phyloP scores from a whole-genome alignment of 1,140 invertebrate species.

The Drosophila virilis region DNA sequence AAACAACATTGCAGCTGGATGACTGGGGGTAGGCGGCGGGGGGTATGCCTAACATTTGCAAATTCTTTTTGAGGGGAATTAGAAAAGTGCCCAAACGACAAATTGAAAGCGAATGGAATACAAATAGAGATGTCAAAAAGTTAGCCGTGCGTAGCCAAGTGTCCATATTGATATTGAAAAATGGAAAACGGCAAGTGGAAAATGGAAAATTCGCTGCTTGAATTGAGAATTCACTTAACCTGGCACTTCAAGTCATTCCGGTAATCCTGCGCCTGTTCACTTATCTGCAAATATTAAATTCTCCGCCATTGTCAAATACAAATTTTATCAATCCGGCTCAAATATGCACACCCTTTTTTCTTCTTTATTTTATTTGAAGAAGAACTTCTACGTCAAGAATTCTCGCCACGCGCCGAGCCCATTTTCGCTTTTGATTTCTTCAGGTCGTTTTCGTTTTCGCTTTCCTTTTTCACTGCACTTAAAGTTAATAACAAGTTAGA shows the following conservation, averaged over 20 bases:
- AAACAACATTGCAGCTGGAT: slow-evolving; percentile 23
- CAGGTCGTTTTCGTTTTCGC: slow-evolving; percentile 49
- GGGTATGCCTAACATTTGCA: slow-evolving; percentile 76
- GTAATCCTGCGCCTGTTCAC: background rate
- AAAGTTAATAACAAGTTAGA: slow-evolving; percentile 10
- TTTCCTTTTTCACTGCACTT: slow-evolving; percentile 68
- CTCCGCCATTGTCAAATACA: slow-evolving; percentile 30
- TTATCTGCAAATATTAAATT: slow-evolving; percentile 44
- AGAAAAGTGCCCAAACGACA: slow-evolving; percentile 56
- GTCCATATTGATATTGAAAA: too few species aligned
- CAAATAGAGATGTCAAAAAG: slow-evolving; percentile 42
- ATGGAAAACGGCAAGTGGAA: background rate
- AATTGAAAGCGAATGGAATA: slow-evolving; percentile 74
- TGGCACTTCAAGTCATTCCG: slow-evolving; percentile 23
- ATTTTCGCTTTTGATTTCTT: slow-evolving; percentile 63
- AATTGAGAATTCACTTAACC: slow-evolving; percentile 11
- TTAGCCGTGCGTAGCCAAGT: too few species aligned
- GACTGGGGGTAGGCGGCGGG: slow-evolving; percentile 12
- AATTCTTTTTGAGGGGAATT: slow-evolving; percentile 67
- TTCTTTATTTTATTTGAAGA: too few species aligned
- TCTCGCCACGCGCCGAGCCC: slow-evolving; percentile 52
- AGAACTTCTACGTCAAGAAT: slow-evolving; percentile 48
- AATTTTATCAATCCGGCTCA: slow-evolving; percentile 35
- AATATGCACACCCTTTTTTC: slow-evolving; percentile 29
- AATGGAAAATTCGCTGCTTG: slow-evolving; percentile 4